Conservation (phyloP, 2,797 vertebrate genomes). For the Uromys caudimaculatus region DNA sequence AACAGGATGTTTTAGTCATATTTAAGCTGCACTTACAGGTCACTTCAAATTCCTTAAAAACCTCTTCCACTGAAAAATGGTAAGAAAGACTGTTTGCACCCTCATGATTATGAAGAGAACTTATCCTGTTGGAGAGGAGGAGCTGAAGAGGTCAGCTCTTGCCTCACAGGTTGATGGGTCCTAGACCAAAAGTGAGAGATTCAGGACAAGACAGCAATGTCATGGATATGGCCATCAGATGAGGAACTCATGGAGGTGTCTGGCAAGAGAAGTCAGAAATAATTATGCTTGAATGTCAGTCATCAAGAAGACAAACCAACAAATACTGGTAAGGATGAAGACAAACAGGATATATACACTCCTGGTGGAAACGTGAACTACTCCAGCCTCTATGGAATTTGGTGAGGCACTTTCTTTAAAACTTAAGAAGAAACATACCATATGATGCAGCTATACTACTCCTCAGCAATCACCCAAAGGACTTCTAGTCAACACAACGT, state of each 20-base stretch:
- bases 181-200: not conserved
- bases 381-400: not conserved
- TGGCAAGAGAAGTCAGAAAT: not conserved
- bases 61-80: not conserved
- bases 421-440: not conserved
- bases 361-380: not conserved
- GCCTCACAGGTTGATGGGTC: not conserved
- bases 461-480: not conserved
- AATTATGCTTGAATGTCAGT: slow-evolving; percentile 2
- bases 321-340: not conserved
- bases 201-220: not conserved
- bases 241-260: not conserved
- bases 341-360: not conserved
- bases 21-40: not conserved
- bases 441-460: not conserved
- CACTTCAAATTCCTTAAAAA: slow-evolving; percentile 46
- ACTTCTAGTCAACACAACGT: not conserved
- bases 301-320: not conserved
- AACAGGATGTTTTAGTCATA: not conserved
- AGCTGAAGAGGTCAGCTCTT: not conserved
- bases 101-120: not conserved
- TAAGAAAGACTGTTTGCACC: not conserved
- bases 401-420: not conserved
- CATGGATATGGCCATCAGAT: not conserved
- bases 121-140: not conserved